These are phyloP conservation scores for Caradrina clavipalpis DNA, from an alignment of 2,888 invertebrate species.

Conservation along the genomic window DNA sequence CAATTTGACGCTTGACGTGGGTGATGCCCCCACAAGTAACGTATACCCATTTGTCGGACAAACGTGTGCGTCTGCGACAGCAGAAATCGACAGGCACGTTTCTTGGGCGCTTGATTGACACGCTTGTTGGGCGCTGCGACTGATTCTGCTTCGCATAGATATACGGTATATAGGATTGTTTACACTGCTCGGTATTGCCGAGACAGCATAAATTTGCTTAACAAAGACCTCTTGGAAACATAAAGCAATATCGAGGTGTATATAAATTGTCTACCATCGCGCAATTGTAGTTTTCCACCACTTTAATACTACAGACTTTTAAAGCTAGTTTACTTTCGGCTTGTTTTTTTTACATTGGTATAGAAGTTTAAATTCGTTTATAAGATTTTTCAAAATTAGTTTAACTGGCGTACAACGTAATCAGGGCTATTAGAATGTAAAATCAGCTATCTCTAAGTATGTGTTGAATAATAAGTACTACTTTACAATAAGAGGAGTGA, in stretches of 20 bases:
- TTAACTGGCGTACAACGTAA: neutral
- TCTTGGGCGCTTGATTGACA: conserved; percentile 15
- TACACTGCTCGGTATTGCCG: too few relatives aligned
- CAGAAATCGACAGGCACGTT: conserved; percentile 17
- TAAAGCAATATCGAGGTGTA: too few relatives aligned
- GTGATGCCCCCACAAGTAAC: conserved; percentile 3
- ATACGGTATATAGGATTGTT: too few relatives aligned
- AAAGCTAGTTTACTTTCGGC: neutral
- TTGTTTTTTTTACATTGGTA: neutral
- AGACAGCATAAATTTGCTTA: too few relatives aligned
- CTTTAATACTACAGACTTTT: neutral
- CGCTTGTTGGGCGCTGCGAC: conserved; percentile 2
- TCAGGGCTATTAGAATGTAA: neutral
- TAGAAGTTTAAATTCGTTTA: neutral
- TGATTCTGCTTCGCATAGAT: conserved; percentile 12
- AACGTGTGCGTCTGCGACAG: conserved; percentile 3
- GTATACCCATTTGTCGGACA: neutral
- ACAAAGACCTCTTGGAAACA: too few relatives aligned
- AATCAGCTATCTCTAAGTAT: neutral
- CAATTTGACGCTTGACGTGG: conserved; percentile 16
- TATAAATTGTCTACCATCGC: too few relatives aligned
- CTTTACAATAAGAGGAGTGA: neutral
- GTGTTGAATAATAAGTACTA: neutral
- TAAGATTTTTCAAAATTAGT: too few relatives aligned
- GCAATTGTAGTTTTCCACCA: too few relatives aligned